A percentile compares a stretch with the other conserved stretches of the same genome.
Conservation (phyloP, 2,113 vertebrate genomes). For the Leuciscus idus region DNA sequence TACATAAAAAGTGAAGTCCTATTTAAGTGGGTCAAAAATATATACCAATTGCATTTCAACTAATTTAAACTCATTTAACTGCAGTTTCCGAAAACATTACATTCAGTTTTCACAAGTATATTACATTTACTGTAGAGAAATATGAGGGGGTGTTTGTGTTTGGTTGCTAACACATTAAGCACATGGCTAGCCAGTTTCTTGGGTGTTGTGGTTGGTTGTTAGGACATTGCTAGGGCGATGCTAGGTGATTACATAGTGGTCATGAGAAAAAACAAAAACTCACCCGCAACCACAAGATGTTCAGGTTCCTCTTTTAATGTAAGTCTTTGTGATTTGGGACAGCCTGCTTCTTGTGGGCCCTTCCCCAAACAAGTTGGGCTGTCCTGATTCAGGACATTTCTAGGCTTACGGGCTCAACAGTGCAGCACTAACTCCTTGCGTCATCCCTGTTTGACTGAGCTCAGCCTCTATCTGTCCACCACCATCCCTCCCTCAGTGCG, state of each 20-base stretch:
- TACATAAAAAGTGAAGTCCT: background rate
- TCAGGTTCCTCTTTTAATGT: background rate
- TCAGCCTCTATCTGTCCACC: slow-evolving; percentile 22
- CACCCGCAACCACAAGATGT: background rate
- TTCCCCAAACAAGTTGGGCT: background rate
- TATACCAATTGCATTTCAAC: background rate
- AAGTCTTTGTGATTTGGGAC: background rate
- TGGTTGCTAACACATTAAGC: background rate
- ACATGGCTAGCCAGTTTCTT: background rate
- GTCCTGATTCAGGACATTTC: slow-evolving; percentile 49
- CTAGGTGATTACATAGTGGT: background rate
- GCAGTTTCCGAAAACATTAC: background rate
- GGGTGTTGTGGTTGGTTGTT: background rate
- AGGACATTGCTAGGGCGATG: background rate
- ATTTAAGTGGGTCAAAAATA: background rate
- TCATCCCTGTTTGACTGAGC: slow-evolving; percentile 46
- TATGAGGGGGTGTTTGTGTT: background rate
- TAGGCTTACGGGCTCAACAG: slow-evolving; percentile 25
- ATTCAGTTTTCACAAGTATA: too few species aligned
- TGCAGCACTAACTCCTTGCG: slow-evolving; percentile 40
- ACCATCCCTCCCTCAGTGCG: background rate
- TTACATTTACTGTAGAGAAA: too few species aligned
- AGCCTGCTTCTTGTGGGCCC: background rate
- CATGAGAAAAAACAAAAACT: background rate
- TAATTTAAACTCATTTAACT: background rate